Base-by-base conservation (phyloP, 2,888 invertebrate species). In the Mythimna albipuncta region DNA sequence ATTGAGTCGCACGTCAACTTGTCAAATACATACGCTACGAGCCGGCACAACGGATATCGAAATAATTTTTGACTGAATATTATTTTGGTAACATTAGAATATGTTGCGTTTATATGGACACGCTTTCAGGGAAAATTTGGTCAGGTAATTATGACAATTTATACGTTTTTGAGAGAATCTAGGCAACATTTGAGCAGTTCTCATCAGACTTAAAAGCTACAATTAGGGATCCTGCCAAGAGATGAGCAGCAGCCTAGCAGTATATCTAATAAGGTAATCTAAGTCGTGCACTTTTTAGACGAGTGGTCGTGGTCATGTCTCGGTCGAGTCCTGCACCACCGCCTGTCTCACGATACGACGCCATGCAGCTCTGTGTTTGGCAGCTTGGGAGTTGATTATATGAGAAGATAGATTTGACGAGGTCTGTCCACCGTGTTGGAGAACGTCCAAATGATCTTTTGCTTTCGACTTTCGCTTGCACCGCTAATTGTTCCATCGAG, bases 81-180 rank as follows among this genome's bases (percentile, higher is more conserved):
- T 64, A 55, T 50, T 79, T 66, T 65, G 9, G 38, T 21, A 19
- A 64, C 69, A 69, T 74, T 64, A 9, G 9, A 21, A 65, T 21
- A 66, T 85, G 85, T 77, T 80, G n/a, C 83, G 83, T 44, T 65
- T 75, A 52, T 71, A 63, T 19, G 70, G 71, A 65, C 26, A 73
- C 11, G 65, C 72, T 62, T 69, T 85, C 19, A 83, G 72, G 64
- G 77, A 75, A 59, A 63, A 71, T 64, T 44, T 78, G 10, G 68
- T 62, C 67, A 85, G 85, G 85, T 85, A 85, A 75, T 6, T 79
- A 64, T 70, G 54, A 0, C 21, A 62, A 7, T 1, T 64, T 68
- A n/a, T 26, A 55, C 26, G n/a, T 35, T 13, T 44, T n/a, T 11
- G 7, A 32, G 16, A 21, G 19, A 6, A 52, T 19, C 4, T 47